Conservation (phyloP, 2,113 vertebrate genomes). For the Varanus komodoensis region DNA sequence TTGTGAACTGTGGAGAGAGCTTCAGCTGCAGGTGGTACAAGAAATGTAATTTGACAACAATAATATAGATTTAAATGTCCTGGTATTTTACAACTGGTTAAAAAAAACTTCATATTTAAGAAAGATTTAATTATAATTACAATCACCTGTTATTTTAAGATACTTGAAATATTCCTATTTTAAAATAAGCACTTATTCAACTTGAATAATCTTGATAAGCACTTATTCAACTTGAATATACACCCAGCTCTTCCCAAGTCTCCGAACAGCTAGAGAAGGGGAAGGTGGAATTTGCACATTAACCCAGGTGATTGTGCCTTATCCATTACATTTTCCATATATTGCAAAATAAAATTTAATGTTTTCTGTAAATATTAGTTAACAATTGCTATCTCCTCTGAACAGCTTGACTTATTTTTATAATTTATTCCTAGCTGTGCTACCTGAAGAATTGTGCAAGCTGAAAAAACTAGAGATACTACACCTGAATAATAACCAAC, state of each 20-base stretch:
- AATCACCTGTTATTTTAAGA: background rate
- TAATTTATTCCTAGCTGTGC: constrained; percentile 71
- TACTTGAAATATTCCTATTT: background rate
- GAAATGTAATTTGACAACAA: too few relatives aligned
- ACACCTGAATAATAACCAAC: constrained; percentile 88
- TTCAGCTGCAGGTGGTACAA: too few relatives aligned
- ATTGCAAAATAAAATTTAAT: background rate
- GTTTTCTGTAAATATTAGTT: constrained; percentile 19
- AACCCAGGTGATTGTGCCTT: background rate
- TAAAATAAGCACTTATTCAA: background rate
- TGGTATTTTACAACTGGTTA: constrained; percentile 4
- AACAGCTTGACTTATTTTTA: background rate
- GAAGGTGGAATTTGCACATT: background rate
- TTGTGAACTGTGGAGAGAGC: too few relatives aligned
- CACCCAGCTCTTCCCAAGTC: background rate
- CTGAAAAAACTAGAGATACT: constrained; percentile 95
- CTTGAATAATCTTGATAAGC: background rate
- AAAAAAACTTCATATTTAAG: constrained; percentile 26
- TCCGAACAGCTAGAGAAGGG: background rate
- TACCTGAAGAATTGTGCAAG: constrained; percentile 90
- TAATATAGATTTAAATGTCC: constrained; percentile 23
- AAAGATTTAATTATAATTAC: constrained; percentile 31
- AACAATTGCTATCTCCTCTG: background rate
- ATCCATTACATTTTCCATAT: background rate
- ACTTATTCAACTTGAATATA: background rate